Percentiles rank a stretch among this genome's conserved stretches.
These are phyloP conservation scores for Lutjanus argentimaculatus DNA, from an alignment of 2,797 vertebrate genomes.

Conservation along the genomic window DNA sequence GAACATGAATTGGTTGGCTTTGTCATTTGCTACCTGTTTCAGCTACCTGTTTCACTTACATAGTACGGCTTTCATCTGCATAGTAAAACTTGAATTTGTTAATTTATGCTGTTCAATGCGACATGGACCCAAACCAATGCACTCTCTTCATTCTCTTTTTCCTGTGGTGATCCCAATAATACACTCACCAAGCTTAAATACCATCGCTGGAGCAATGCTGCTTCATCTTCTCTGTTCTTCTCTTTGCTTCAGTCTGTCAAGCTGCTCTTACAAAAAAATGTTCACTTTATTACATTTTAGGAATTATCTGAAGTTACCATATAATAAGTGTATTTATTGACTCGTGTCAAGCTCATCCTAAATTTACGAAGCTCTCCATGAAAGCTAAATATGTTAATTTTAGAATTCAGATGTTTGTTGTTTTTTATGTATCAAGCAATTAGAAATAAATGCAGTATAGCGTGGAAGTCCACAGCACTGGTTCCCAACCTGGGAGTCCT, in stretches of 20 bases:
- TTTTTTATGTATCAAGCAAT: neutral
- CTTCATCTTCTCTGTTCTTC: slow-evolving; percentile 38
- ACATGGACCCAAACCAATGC: slow-evolving; percentile 25
- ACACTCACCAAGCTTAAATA: slow-evolving; percentile 27
- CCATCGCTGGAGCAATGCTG: neutral
- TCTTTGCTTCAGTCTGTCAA: slow-evolving; percentile 63
- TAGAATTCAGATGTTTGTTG: neutral
- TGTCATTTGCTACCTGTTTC: slow-evolving; percentile 24
- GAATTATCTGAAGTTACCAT: no score
- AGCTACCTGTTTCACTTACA: slow-evolving; percentile 9
- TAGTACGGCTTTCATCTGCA: neutral
- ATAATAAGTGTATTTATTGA: neutral
- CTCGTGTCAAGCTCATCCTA: neutral
- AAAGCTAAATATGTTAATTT: neutral
- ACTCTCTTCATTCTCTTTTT: slow-evolving; percentile 33
- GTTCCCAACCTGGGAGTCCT: no score
- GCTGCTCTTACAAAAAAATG: slow-evolving; percentile 34
- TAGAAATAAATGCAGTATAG: neutral
- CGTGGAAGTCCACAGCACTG: neutral
- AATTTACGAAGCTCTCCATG: neutral
- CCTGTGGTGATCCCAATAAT: slow-evolving; percentile 53
- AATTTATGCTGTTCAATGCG: slow-evolving; percentile 23
- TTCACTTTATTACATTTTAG: neutral
- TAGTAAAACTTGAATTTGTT: slow-evolving; percentile 6
- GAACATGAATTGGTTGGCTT: slow-evolving; percentile 24